A percentile compares a stretch with the other conserved stretches of the same genome.
These are phyloP conservation scores for Acanthococcus lagerstroemiae DNA, from an alignment of 2,888 invertebrate species.

Conservation along the genomic window DNA sequence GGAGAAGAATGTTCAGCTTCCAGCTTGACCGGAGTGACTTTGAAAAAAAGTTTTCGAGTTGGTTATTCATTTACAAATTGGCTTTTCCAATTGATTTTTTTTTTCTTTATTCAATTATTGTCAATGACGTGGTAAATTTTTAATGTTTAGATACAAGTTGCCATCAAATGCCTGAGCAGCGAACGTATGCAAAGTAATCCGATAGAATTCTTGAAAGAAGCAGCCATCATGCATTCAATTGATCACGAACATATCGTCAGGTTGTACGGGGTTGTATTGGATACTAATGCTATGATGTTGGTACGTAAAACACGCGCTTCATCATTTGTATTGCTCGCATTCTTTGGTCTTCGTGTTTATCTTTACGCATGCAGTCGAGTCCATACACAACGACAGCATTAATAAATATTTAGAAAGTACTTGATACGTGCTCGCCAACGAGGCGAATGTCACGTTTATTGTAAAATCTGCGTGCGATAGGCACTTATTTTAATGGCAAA, in stretches of 20 bases:
- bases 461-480: too few relatives aligned
- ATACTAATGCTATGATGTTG: conserved; percentile 66
- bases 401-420: too few relatives aligned
- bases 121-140: conserved; percentile 29
- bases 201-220: conserved; percentile 94
- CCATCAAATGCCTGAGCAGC: conserved; percentile 89
- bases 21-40: too few relatives aligned
- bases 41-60: not conserved
- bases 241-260: conserved; percentile 94
- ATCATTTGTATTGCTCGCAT: too few relatives aligned
- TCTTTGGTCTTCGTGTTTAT: too few relatives aligned
- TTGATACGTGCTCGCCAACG: too few relatives aligned
- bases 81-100: not conserved
- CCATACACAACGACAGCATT: too few relatives aligned
- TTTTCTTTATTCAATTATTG: not conserved
- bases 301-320: conserved; percentile 33
- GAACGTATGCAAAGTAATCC: conserved; percentile 94
- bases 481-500: too few relatives aligned
- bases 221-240: conserved; percentile 95
- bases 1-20: too few relatives aligned
- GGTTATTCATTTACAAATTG: not conserved
- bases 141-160: conserved; percentile 78
- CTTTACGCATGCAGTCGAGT: too few relatives aligned
- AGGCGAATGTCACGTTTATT: too few relatives aligned
- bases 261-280: conserved; percentile 93